Conservation (phyloP, 2,797 vertebrate species). For the Vultur gryphus region DNA sequence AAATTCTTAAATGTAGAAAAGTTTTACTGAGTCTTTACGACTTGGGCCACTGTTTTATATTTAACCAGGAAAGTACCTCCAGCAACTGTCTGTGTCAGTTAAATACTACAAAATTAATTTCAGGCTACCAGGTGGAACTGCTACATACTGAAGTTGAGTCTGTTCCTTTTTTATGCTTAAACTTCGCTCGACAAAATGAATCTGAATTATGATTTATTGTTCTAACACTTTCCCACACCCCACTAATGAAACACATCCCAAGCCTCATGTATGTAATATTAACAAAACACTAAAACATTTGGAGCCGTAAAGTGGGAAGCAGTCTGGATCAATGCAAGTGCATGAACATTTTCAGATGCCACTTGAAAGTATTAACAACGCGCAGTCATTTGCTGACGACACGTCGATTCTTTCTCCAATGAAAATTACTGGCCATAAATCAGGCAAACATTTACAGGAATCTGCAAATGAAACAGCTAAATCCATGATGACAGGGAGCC, state of each 20-base stretch:
- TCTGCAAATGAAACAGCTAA: constrained; percentile 84
- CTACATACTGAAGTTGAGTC: neutral
- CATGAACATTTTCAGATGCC: constrained; percentile 75
- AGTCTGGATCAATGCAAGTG: constrained; percentile 76
- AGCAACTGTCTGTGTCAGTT: neutral
- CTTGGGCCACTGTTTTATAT: neutral
- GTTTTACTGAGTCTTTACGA: neutral
- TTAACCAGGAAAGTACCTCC: neutral
- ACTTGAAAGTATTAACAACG: constrained; percentile 78
- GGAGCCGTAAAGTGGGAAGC: constrained; percentile 67
- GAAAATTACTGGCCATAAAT: constrained; percentile 85
- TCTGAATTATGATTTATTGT: neutral
- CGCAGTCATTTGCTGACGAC: constrained; percentile 71
- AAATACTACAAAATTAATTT: neutral
- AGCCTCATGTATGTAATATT: neutral
- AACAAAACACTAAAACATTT: constrained; percentile 48
- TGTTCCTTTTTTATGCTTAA: neutral
- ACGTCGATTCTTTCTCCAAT: constrained; percentile 68
- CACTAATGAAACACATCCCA: neutral
- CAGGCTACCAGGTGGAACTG: neutral
- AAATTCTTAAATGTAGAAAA: neutral
- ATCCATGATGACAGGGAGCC: constrained; percentile 83
- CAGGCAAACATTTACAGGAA: constrained; percentile 85
- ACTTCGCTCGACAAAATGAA: neutral
- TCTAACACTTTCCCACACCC: neutral